Evolutionary conservation across 92 coral and sea anemone species (phyloP).

Genomic region (Plumapathes pennacea): DNA sequence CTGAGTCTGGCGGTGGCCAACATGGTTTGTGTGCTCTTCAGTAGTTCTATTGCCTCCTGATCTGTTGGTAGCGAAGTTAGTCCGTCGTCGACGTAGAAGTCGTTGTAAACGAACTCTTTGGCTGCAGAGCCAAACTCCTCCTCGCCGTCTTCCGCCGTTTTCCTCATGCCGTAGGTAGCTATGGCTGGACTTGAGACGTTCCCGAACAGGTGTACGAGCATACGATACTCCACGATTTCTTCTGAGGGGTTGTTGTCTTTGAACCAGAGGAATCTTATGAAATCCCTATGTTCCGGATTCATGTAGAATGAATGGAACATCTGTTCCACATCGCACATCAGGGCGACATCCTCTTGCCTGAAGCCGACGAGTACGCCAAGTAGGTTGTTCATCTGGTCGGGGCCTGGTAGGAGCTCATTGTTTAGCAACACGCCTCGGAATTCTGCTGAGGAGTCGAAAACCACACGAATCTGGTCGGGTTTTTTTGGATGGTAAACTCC

Average conservation of each 20-base stretch:
- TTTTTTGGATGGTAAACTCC: slow-evolving; percentile 22
- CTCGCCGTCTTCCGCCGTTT: slow-evolving; percentile 18
- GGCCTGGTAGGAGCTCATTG: slow-evolving; percentile 9
- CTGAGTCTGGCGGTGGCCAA: slow-evolving; percentile 27
- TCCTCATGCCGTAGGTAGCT: slow-evolving; percentile 32
- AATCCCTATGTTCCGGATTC: slow-evolving; percentile 7
- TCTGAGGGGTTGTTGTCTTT: slow-evolving; percentile 18
- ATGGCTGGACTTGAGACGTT: slow-evolving; percentile 23
- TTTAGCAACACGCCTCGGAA: slow-evolving; percentile 10
- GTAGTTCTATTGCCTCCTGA: slow-evolving; percentile 23
- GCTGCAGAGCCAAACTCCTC: too few species aligned
- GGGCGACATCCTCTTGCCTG: slow-evolving; percentile 8
- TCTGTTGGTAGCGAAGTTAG: slow-evolving; percentile 7
- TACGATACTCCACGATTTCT: slow-evolving; percentile 23
- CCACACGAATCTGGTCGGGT: slow-evolving; percentile 8
- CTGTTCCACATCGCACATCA: slow-evolving; percentile 40
- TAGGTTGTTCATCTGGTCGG: slow-evolving; percentile 17
- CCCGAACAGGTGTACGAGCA: slow-evolving; percentile 28
- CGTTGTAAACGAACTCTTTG: not conserved
- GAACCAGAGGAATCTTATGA: slow-evolving; percentile 26
- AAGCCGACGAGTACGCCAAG: slow-evolving; percentile 3
- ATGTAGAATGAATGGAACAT: slow-evolving; percentile 25
- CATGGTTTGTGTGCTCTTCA: slow-evolving; percentile 27
- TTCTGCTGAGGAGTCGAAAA: slow-evolving; percentile 14
- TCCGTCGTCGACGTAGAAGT: slow-evolving; percentile 27